Conservation (phyloP, 2,888 invertebrate species). For the Beris chalybata region DNA sequence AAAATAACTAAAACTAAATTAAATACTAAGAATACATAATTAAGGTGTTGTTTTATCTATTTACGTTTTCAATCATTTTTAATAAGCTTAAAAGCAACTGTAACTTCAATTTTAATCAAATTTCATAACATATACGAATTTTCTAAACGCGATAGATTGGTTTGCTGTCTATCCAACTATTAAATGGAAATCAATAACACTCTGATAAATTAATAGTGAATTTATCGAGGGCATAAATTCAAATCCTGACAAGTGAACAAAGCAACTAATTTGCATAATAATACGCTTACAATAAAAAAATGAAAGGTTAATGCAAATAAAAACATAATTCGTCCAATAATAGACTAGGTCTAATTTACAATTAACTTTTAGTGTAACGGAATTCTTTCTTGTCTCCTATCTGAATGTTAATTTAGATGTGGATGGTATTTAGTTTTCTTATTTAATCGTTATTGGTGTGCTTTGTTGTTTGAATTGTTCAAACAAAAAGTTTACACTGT, state of each 20-base stretch:
- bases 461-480: slow-evolving; percentile 29
- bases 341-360: slow-evolving; percentile 23
- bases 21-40: slow-evolving; percentile 25
- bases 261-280: slow-evolving; percentile 28
- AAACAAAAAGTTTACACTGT: slow-evolving; percentile 31
- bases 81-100: slow-evolving; percentile 3
- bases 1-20: slow-evolving; percentile 24
- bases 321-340: slow-evolving; percentile 7
- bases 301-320: slow-evolving; percentile 7
- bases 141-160: not conserved
- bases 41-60: slow-evolving; percentile 31
- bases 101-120: slow-evolving; percentile 21
- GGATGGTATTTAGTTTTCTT: slow-evolving; percentile 16
- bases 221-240: not conserved
- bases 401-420: slow-evolving; percentile 25
- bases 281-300: slow-evolving; percentile 24
- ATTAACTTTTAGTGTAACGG: slow-evolving; percentile 3
- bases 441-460: slow-evolving; percentile 18
- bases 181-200: not conserved
- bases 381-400: slow-evolving; percentile 15
- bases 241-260: slow-evolving; percentile 25
- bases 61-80: not conserved
- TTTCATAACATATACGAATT: slow-evolving; percentile 15
- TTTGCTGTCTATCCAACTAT: too few species aligned
- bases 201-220: not conserved